Evolutionary conservation across 2,888 invertebrate genomes (phyloP).

Genomic region (Chrysolina americana): DNA sequence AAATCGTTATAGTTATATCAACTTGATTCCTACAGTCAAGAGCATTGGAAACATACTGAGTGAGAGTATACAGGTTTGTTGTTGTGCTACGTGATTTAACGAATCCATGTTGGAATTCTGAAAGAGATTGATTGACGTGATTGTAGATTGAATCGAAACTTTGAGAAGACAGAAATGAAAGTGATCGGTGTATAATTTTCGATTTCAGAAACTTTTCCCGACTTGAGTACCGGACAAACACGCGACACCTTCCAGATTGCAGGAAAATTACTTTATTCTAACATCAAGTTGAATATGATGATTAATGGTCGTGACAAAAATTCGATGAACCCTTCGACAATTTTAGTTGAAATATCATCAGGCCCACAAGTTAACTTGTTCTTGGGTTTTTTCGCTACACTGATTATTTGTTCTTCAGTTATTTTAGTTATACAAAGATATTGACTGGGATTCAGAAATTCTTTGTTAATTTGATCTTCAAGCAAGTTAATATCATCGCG

Average conservation of each 20-base stretch:
- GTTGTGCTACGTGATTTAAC: too few species aligned
- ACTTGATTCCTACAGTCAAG: too few species aligned
- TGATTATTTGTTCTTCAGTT: constrained; percentile 6
- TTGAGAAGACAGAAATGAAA: constrained; percentile 6
- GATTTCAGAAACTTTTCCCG: not conserved
- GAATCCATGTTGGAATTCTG: constrained; percentile 19
- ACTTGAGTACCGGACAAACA: constrained; percentile 3
- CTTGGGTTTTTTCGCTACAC: not conserved
- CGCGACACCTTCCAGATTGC: constrained; percentile 4
- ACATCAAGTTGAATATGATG: constrained; percentile 19
- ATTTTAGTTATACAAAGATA: not conserved
- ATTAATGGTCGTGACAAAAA: not conserved
- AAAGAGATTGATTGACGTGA: not conserved
- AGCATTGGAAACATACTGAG: too few species aligned
- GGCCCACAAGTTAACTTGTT: not conserved
- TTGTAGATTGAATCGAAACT: constrained; percentile 20
- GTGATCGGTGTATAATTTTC: constrained; percentile 13
- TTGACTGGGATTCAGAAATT: too few species aligned
- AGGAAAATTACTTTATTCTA: not conserved
- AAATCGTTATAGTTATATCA: too few species aligned
- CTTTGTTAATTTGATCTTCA: too few species aligned
- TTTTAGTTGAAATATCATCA: not conserved
- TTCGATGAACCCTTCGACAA: not conserved
- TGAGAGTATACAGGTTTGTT: too few species aligned
- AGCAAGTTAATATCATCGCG: constrained; percentile 5